Conservation (phyloP, 2,113 vertebrate genomes). For the Alethe diademata region DNA sequence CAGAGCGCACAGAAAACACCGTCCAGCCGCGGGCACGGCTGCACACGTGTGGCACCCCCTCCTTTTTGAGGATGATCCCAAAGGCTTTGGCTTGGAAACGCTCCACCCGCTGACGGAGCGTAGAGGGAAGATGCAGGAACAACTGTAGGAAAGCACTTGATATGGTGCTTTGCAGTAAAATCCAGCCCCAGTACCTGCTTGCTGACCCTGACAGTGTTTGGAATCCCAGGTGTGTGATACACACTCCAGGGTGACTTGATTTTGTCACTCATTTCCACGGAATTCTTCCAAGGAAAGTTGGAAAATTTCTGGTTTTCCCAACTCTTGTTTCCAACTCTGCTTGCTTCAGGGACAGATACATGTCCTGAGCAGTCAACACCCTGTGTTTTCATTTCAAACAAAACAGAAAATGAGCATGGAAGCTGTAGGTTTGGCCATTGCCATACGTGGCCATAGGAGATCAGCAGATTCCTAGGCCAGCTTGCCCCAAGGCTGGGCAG, state of each 20-base stretch:
- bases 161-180: not conserved
- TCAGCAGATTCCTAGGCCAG: not conserved
- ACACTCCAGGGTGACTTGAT: not conserved
- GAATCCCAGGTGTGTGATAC: fast-evolving
- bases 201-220: fast-evolving
- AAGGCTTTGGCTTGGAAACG: not conserved
- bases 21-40: not conserved
- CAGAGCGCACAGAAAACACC: not conserved
- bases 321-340: not conserved
- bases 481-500: not conserved
- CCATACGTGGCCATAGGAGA: fast-evolving
- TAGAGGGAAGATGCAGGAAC: not conserved
- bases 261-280: not conserved
- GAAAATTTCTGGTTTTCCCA: not conserved
- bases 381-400: not conserved
- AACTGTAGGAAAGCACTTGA: not conserved
- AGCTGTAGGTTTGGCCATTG: not conserved
- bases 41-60: fast-evolving
- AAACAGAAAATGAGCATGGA: not conserved
- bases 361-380: not conserved
- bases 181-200: fast-evolving
- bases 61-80: not conserved
- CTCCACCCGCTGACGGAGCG: not conserved
- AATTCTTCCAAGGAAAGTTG: not conserved
- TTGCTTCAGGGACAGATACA: fast-evolving